Evolutionary conservation across 1,140 invertebrate genomes (phyloP), one percentile per base, ranked within the genome.

Genomic region (Nylanderia fulva): DNA sequence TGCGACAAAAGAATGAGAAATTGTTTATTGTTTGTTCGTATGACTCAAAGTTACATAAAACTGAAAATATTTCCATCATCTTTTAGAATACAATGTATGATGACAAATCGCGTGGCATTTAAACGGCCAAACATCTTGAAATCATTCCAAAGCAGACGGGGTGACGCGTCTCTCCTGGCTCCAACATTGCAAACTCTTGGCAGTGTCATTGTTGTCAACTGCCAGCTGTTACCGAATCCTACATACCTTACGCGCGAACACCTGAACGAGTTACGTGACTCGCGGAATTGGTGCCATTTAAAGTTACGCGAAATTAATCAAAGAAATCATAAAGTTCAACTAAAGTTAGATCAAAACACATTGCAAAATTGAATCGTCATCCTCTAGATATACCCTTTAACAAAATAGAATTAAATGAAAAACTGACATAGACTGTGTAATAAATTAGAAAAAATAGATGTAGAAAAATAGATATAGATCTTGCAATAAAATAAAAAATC

Each of bases 71-170:
- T 68, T 83, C 58, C 36, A 60, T 24, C 39, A 39, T 77, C 8
- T 69, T 45, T 66, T n/a, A 52, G 48, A 61, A 56, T 63, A 33
- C 9, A n/a, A n/a, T 9, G 45, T 48, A 48, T 42, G 9, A 24
- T 63, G 61, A 87, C 60, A 56, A 72, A 74, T 85, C 66, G 21
- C 18, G 29, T 58, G 64, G 72, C 63, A 75, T 85, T 88, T 82
- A 69, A 82, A 69, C 48, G 13, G 68, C 15, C 21, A 54, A n/a
- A 86, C n/a, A 27, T 24, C 66, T 85, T 85, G 68, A 88, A 71
- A 48, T 24, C 21, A 29, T 88, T 85, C 87, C 86, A 88, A 85
- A 61, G 29, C 36, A 80, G 83, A 87, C 74, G 15, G 69, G 36
- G 84, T 69, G 85, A 86, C 82, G 61, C 85, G 61, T 61, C 69